Evolutionary conservation across 2,797 vertebrate genomes (phyloP), one percentile per base, ranked within the genome.

Genomic region (Aratinga solstitialis): DNA sequence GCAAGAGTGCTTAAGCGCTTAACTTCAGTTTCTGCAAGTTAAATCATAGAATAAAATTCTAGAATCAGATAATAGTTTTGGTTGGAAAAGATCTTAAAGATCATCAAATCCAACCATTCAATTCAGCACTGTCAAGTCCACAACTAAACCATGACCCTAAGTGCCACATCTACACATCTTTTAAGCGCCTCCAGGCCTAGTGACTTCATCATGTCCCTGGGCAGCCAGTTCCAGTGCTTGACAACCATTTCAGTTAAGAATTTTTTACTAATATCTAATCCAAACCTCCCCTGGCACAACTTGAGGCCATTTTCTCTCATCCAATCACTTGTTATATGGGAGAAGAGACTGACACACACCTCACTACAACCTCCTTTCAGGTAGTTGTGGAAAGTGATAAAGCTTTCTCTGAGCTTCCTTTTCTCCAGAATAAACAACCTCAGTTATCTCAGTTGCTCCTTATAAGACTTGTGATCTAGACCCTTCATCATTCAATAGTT

Each of bases 241-340:
- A 56, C 51, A 43, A 43, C 7, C 40, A 9, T 56, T 56, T 34
- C 8, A 5, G 24, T 43, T 8, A 56, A 43, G 51, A 73, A 34
- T 26, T 43, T 43, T 56, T 73, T 73, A 12, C 47, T 13, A 43
- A 43, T 56, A 45, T 43, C 40, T 32, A 27, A 43, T 34, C 40
- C 19, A 54, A 42, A n/a, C 17, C 38, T 43, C 30, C 9, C 3
- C 13, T 42, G 47, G 4, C 24, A 20, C 22, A 54, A 54, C 11
- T 62, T 14, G 13, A 34, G 22, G n/a, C 14, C n/a, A 24, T 58
- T 34, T 58, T 34, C 56, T 34, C n/a, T 58, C 56, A 58, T 43
- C 19, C 42, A 68, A 24, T 85, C 0, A 0, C 27, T 50, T 43
- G 8, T 50, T 50, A 18, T 10, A 38, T 13, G 7, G 62, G 36